Conservation (phyloP, 2,113 vertebrate species). For the Marcusenius ussheri region DNA sequence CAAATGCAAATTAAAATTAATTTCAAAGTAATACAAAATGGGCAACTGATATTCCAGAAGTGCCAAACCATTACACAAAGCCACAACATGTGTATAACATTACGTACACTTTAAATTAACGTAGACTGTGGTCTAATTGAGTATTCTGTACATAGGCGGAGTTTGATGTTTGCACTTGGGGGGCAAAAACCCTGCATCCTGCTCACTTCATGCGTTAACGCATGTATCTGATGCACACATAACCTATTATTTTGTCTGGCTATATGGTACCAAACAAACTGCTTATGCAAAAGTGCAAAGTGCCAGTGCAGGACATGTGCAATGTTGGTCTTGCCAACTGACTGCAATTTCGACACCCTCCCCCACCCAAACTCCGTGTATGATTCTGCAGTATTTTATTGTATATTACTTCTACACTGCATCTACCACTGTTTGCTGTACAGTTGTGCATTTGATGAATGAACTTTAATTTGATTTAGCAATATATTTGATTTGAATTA, state of each 20-base stretch:
- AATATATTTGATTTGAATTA: background rate
- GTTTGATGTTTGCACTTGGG: background rate
- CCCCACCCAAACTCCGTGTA: background rate
- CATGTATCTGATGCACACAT: background rate
- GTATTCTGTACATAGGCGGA: background rate
- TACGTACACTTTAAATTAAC: background rate
- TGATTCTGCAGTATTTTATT: background rate
- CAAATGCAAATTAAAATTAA: background rate
- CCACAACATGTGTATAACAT: background rate
- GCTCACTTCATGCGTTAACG: background rate
- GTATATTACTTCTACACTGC: background rate
- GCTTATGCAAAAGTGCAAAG: background rate
- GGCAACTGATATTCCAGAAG: background rate
- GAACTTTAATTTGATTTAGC: background rate
- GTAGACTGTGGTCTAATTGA: background rate
- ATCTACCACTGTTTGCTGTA: background rate
- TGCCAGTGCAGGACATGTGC: background rate
- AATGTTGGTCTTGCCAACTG: background rate
- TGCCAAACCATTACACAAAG: background rate
- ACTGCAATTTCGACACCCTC: background rate
- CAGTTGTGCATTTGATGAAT: background rate
- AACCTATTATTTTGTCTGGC: background rate
- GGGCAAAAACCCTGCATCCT: no score
- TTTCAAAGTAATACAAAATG: background rate
- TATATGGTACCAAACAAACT: background rate